Percentiles rank a stretch among this genome's conserved stretches.
phyloP scores from a whole-genome alignment of 1,140 invertebrate genomes.

The Brevipalpus yothersi region DNA sequence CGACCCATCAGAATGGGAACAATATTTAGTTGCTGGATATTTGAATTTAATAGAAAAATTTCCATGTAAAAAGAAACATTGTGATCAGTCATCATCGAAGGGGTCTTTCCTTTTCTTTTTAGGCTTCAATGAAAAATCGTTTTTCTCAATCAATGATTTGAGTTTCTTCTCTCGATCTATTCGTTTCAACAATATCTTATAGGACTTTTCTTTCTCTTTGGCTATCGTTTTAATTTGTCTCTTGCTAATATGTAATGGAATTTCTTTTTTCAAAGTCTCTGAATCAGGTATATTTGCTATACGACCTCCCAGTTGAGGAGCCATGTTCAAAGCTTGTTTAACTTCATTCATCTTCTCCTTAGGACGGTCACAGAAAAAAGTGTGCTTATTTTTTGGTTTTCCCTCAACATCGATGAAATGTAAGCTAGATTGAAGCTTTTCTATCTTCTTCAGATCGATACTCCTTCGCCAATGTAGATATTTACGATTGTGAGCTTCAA shows the following conservation, averaged over 20 bases:
- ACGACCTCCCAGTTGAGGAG: conserved; percentile 37
- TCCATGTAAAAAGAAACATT: too few species aligned
- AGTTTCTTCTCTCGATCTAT: conserved; percentile 57
- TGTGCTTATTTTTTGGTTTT: conserved; percentile 44
- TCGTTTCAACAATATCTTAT: conserved; percentile 52
- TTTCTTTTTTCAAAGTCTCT: conserved; percentile 28
- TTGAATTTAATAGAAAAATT: too few species aligned
- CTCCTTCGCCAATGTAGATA: conserved; percentile 63
- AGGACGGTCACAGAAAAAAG: conserved; percentile 43
- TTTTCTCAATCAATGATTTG: conserved; percentile 49
- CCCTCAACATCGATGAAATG: conserved; percentile 47
- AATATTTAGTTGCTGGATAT: too few species aligned
- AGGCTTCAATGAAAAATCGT: neutral
- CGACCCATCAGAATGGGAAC: too few species aligned
- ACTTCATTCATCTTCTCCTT: conserved; percentile 33
- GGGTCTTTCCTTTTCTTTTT: too few species aligned
- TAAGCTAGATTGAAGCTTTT: conserved; percentile 50
- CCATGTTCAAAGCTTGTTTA: conserved; percentile 46
- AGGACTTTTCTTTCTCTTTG: conserved; percentile 34
- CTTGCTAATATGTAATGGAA: neutral
- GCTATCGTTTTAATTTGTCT: conserved; percentile 25
- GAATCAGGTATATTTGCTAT: conserved; percentile 39
- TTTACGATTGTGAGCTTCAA: conserved; percentile 70
- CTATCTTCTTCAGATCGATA: conserved; percentile 63
- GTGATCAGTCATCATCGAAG: too few species aligned